Evolutionary conservation across 1,140 invertebrate species (phyloP).

Genomic region (Drusus annulatus): DNA sequence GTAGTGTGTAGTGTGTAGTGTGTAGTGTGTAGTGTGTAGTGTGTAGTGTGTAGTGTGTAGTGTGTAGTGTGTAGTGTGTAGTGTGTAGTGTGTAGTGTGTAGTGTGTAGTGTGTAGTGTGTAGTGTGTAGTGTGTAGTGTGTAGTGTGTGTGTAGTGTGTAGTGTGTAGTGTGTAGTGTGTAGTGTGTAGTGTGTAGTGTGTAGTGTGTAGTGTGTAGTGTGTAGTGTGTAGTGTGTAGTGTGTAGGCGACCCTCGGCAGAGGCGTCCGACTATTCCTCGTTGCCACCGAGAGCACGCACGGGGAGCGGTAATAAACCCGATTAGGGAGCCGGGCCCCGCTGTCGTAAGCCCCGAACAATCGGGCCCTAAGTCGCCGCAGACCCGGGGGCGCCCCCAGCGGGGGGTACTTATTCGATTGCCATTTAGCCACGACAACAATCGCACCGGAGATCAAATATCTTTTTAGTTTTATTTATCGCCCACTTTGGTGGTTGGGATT

Average conservation of each 20-base stretch:
- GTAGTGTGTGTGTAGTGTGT: no score
- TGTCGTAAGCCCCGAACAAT: conserved; percentile 21
- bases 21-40: no score
- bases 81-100: no score
- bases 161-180: no score
- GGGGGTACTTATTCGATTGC: conserved; percentile 36
- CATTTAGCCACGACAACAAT: conserved; percentile 38
- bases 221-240: background rate
- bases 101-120: no score
- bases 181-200: no score
- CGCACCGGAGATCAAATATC: conserved; percentile 31
- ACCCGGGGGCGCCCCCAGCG: background rate
- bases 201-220: no score
- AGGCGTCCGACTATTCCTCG: background rate
- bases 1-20: no score
- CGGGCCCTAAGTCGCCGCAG: conserved; percentile 8
- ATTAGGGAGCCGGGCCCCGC: background rate
- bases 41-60: no score
- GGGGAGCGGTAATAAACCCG: background rate
- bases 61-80: no score
- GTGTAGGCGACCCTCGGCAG: background rate
- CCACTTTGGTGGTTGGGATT: conserved; percentile 34
- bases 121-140: no score
- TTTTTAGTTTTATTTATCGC: conserved; percentile 28
- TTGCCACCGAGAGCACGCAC: background rate